Conservation (phyloP, 2,797 vertebrate species). For the Vultur gryphus region DNA sequence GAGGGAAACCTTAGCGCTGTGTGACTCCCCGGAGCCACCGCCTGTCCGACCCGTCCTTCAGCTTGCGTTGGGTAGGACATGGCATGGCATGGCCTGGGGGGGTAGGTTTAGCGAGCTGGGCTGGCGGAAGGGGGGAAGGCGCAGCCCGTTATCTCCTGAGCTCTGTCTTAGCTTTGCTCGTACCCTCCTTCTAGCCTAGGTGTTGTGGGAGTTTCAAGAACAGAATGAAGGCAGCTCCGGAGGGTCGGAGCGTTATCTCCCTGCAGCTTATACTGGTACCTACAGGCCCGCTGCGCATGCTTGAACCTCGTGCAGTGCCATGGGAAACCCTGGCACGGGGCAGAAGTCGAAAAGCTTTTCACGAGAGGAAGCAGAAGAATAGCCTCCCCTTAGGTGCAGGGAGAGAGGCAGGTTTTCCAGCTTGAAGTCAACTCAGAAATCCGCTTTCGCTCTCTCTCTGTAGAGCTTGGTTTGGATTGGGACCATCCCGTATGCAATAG, state of each 20-base stretch:
- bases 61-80: not conserved
- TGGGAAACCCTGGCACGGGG: not conserved
- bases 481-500: not conserved
- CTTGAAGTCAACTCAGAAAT: not conserved
- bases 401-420: not conserved
- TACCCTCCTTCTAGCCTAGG: too few species aligned
- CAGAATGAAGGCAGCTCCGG: not conserved
- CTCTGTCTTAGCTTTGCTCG: too few species aligned
- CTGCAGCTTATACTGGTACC: too few species aligned
- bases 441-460: fast-evolving
- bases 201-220: not conserved
- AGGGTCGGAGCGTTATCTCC: too few species aligned
- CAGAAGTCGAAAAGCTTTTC: not conserved
- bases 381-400: not conserved
- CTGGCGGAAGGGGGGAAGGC: not conserved
- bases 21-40: not conserved
- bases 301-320: not conserved
- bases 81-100: not conserved
- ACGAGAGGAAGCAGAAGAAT: not conserved
- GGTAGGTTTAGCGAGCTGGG: fast-evolving
- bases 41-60: too few species aligned
- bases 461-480: not conserved
- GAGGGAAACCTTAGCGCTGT: not conserved
- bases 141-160: not conserved
- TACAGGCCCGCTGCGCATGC: fast-evolving